A percentile compares a stretch with the other conserved stretches of the same genome.
These are phyloP conservation scores for Hyphantria cunea DNA, from an alignment of 1,140 invertebrate genomes.

Conservation along the genomic window DNA sequence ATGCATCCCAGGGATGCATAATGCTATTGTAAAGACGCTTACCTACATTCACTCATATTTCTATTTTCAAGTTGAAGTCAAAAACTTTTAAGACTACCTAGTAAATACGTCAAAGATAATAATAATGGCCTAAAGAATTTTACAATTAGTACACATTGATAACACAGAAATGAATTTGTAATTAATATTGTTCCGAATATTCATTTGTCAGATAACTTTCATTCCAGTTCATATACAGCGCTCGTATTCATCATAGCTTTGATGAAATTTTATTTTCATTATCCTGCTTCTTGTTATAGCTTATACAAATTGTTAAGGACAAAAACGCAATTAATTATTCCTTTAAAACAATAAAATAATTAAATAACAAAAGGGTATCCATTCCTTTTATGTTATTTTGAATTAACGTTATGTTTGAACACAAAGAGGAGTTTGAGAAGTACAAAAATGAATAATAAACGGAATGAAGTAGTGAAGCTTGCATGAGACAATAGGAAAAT, in stretches of 20 bases:
- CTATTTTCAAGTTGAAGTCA: no score
- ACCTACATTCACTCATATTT: no score
- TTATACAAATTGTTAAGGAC: constrained; percentile 12
- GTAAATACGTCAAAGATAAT: no score
- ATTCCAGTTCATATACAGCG: no score
- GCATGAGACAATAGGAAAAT: constrained; percentile 22
- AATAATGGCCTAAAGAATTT: no score
- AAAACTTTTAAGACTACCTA: no score
- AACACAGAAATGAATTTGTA: no score
- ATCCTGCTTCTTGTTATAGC: constrained; percentile 6
- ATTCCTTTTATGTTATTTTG: constrained; percentile 25
- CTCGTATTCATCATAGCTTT: neutral
- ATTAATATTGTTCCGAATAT: no score
- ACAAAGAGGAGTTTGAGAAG: constrained; percentile 30
- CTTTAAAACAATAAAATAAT: constrained; percentile 25
- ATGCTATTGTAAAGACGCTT: no score
- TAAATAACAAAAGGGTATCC: constrained; percentile 21
- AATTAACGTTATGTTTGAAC: constrained; percentile 26
- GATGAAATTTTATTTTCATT: constrained; percentile 14
- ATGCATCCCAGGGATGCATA: no score
- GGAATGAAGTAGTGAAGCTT: constrained; percentile 27
- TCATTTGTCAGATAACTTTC: no score
- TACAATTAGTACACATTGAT: no score
- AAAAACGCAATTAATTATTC: constrained; percentile 27
- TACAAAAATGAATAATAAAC: constrained; percentile 38